Evolutionary conservation across 2,797 vertebrate genomes (phyloP), one percentile per base, ranked within the genome.

Genomic region (Bradypodion ventrale): DNA sequence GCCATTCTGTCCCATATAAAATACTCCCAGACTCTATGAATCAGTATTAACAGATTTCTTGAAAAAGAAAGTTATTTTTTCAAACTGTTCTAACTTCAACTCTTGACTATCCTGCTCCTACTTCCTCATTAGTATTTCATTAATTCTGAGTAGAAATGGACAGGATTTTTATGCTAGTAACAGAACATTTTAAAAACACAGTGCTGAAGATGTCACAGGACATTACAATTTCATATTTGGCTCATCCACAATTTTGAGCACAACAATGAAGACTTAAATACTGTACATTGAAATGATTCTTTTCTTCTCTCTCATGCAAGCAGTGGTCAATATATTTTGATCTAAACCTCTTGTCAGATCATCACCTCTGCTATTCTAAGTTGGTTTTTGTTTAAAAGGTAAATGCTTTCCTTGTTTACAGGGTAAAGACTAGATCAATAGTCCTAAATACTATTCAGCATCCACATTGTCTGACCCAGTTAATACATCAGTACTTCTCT

Each of bases 341-440:
- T 74, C 70, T 87, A 89, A 84, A 87, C 92, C 92, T 89, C 89
- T 94, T 93, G 93, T 97, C 92, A 94, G 89, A 95, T 91, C 90
- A 90, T 91, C 72, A 75, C 79, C 90, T 93, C 85, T 94, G 90
- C 88, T 92, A 87, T 89, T 89, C 25, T 73, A 92, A 94, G 52
- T 91, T 92, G 74, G 85, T 74, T 80, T 94, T 23, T 74, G 65
- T 79, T 92, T 83, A 91, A 83, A 90, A 91, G 73, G 19, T 60
- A 75, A 85, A 87, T 78, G 76, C 65, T 88, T 92, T 90, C 80
- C n/a, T 85, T 79, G 42, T 84, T 44, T 80, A 81, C 84, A 63
- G 85, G 66, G 0, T 35, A 92, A 92, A 68, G 85, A 89, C 87
- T 91, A 88, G 93, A 97, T 96, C 94, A 94, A 96, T 97, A 96